A percentile compares a stretch with the other conserved stretches of the same genome.
These are phyloP conservation scores for Rhinella marina DNA, from an alignment of 2,797 vertebrate genomes.

Conservation along the genomic window DNA sequence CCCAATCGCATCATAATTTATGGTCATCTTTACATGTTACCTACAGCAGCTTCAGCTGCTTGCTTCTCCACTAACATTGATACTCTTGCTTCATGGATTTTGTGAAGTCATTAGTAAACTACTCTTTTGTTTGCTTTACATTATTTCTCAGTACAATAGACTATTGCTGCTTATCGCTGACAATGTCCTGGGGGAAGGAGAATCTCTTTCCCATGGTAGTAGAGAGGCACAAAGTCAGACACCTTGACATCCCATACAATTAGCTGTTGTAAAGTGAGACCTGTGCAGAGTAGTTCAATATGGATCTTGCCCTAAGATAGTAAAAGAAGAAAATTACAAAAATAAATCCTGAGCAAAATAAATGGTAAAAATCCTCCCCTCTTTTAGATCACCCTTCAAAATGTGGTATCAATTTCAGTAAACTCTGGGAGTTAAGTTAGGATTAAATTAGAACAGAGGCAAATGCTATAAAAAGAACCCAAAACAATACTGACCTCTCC, in stretches of 20 bases:
- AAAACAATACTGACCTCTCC: too few relatives aligned
- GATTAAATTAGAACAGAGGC: too few relatives aligned
- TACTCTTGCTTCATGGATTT: background rate
- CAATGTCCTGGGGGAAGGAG: background rate
- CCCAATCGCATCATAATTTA: background rate
- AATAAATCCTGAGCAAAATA: background rate
- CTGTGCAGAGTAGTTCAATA: background rate
- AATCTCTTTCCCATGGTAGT: background rate
- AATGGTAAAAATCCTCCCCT: background rate
- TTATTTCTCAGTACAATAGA: background rate
- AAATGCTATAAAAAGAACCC: too few relatives aligned
- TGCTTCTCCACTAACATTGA: background rate
- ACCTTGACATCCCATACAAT: background rate
- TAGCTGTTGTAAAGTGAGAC: background rate
- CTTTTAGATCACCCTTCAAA: too few relatives aligned
- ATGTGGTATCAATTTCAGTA: too few relatives aligned
- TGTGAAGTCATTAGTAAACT: background rate
- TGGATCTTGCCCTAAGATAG: background rate
- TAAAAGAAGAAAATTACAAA: background rate
- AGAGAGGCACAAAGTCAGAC: background rate
- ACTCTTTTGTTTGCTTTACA: background rate
- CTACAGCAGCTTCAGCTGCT: background rate
- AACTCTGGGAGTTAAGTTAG: too few relatives aligned
- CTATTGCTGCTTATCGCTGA: constrained; percentile 6
- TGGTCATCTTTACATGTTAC: background rate